Conservation (phyloP, 2,797 vertebrate species). For the Pitangus sulphuratus region DNA sequence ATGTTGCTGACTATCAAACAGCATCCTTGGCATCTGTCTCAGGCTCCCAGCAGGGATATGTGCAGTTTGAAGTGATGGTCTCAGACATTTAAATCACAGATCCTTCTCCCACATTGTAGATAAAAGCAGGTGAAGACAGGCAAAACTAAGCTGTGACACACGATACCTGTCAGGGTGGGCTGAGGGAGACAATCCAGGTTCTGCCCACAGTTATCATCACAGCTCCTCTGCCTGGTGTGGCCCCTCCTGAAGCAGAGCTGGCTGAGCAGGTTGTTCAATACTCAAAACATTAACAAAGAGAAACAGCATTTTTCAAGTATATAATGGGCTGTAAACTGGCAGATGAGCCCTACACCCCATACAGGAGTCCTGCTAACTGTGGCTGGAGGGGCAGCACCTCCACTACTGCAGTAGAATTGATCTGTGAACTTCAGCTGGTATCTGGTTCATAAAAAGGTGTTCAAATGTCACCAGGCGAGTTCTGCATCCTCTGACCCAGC, state of each 20-base stretch:
- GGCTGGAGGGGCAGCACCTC: neutral
- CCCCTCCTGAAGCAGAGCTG: neutral
- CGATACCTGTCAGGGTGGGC: neutral
- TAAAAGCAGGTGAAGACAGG: neutral
- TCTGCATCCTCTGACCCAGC: neutral
- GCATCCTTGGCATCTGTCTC: slow-evolving; percentile 30
- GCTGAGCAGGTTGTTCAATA: neutral
- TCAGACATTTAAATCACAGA: slow-evolving; percentile 44
- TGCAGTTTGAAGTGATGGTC: neutral
- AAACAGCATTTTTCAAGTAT: neutral
- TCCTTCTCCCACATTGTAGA: neutral
- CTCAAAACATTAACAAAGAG: neutral
- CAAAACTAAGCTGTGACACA: neutral
- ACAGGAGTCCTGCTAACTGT: neutral
- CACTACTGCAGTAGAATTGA: neutral
- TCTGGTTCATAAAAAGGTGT: neutral
- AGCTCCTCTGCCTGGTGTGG: accelerated
- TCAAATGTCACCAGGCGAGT: neutral
- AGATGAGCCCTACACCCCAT: neutral
- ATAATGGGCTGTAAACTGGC: neutral
- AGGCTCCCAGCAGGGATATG: neutral
- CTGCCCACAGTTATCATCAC: neutral
- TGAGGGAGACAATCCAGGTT: neutral
- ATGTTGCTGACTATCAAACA: neutral
- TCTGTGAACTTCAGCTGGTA: neutral